These are phyloP conservation scores for Paradoxurus hermaphroditus DNA, from an alignment of 2,113 vertebrate genomes.

Conservation along the genomic window DNA sequence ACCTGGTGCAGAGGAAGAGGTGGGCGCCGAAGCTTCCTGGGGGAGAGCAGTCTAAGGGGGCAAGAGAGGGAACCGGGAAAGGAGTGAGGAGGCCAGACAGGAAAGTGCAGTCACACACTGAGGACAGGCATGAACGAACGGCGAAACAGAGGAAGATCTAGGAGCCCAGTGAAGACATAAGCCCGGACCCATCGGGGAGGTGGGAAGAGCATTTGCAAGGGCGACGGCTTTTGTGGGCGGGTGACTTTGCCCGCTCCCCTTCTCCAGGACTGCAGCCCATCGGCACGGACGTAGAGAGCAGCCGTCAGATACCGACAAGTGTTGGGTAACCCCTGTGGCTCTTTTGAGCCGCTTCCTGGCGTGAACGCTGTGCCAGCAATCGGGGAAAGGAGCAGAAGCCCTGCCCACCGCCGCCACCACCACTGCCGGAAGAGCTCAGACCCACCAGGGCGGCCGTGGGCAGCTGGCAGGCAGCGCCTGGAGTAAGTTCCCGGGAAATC, in stretches of 20 bases:
- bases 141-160: rapidly evolving
- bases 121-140: rapidly evolving
- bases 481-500: background rate
- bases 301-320: background rate
- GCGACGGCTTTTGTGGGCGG: rapidly evolving
- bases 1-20: background rate
- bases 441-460: background rate
- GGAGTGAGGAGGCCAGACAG: too few relatives aligned
- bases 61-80: background rate
- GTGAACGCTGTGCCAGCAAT: too few relatives aligned
- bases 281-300: too few relatives aligned
- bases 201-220: background rate
- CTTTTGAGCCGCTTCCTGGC: background rate
- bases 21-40: background rate
- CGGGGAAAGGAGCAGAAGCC: too few relatives aligned
- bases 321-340: background rate
- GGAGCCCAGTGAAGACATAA: background rate
- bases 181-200: background rate
- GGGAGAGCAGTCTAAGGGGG: background rate
- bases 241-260: background rate
- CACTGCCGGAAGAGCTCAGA: background rate
- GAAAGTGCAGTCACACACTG: rapidly evolving
- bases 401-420: too few relatives aligned
- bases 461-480: too few relatives aligned
- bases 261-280: background rate